Evolutionary conservation across 1,140 invertebrate genomes (phyloP).

Genomic region (Bombus pyrosoma): DNA sequence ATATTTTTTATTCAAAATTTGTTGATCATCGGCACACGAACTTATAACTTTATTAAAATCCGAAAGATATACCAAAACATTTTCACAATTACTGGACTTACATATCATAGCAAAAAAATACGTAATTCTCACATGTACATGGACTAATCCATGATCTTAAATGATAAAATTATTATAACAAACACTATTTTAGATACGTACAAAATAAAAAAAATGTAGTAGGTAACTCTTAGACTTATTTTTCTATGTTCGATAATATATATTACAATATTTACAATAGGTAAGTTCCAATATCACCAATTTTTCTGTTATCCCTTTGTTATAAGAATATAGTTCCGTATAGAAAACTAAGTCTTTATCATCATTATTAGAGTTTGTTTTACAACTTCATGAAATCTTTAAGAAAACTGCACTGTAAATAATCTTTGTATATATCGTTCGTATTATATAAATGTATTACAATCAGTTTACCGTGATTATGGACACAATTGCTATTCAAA

Average conservation of each 20-base stretch:
- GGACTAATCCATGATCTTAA: conserved; percentile 41
- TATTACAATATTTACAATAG: conserved; percentile 82
- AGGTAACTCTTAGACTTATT: conserved; percentile 77
- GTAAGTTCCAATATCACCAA: conserved; percentile 77
- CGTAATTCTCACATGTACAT: conserved; percentile 48
- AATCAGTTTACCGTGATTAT: conserved; percentile 60
- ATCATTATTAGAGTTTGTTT: conserved; percentile 74
- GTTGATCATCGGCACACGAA: conserved; percentile 51
- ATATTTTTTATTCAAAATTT: conserved; percentile 65
- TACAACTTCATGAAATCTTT: conserved; percentile 72
- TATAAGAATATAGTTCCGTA: conserved; percentile 82
- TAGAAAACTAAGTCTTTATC: conserved; percentile 82
- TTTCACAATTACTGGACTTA: conserved; percentile 51
- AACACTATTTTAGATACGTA: conserved; percentile 69
- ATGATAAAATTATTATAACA: conserved; percentile 63
- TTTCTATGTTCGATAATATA: conserved; percentile 76
- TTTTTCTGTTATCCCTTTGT: conserved; percentile 69
- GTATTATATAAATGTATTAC: conserved; percentile 65
- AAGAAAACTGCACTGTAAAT: conserved; percentile 73
- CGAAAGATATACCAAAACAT: conserved; percentile 63
- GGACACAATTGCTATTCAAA: conserved; percentile 72
- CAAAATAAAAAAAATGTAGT: conserved; percentile 74
- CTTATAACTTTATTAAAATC: conserved; percentile 64
- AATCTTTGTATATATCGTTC: conserved; percentile 58
- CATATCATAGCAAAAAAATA: conserved; percentile 50